Evolutionary conservation across 2,113 vertebrate species (phyloP), one percentile per base, ranked within the genome.

Genomic region (Ptilorrhoa leucosticta): DNA sequence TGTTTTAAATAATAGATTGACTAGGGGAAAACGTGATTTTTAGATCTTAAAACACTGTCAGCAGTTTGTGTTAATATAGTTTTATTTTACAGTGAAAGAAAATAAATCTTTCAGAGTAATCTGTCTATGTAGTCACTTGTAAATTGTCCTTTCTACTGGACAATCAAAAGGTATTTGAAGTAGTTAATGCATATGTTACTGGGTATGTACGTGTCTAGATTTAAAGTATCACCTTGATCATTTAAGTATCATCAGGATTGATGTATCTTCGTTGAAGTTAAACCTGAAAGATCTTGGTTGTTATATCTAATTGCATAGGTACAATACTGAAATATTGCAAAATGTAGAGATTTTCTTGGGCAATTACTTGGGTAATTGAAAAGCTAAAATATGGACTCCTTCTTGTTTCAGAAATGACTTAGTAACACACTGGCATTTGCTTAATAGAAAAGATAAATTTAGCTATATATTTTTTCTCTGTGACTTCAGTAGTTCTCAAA

Each of bases 1-100:
- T 94, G 95, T 96, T 95, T 98, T 98, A 98, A 98, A 97, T 97
- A 97, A 95, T 97, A 86, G 95, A 96, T 61, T 93, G 76, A 96
- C 72, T 95, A 92, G 92, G 93, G 94, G 97, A 98, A 86, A 98
- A 98, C 97, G 89, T 64, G 90, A 79, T 83, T 93, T 93, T 66
- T 71, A 78, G 75, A 44, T 79, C 47, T 96, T 88, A 48, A 94
- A 69, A 88, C 53, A 86, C 60, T 90, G 80, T 45, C 88, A 92
- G 54, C 40, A 48, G 68, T 83, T 89, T 89, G 12, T 92, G 45
- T 85, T 83, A 50, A 44, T 91, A 8, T 10, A 86, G 31, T 69
- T 82, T 93, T 96, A 87, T 81, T 94, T 96, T 97, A 66, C 89
- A 58, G 64, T 93, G 75, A 93, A 95, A 95, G 84, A 83, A 82